These are phyloP conservation scores for Phalanger gymnotis DNA, from an alignment of 2,797 vertebrate genomes.

Conservation along the genomic window DNA sequence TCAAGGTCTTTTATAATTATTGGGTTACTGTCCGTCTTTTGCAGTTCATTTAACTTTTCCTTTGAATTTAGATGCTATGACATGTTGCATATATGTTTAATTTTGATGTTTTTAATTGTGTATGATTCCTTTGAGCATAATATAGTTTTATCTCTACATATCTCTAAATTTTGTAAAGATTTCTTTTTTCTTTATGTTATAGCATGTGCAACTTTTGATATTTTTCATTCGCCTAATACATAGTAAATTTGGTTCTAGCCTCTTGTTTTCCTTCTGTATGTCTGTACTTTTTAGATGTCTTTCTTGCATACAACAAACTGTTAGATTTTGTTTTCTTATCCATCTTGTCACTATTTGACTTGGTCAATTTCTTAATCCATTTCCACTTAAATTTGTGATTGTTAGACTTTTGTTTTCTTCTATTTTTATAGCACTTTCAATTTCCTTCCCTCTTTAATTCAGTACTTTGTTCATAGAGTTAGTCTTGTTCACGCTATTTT, in stretches of 20 bases:
- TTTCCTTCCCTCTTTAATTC: background rate
- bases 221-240: background rate
- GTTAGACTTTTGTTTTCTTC: background rate
- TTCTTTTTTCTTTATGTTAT: background rate
- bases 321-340: background rate
- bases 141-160: background rate
- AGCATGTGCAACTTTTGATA: background rate
- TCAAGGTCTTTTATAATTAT: background rate
- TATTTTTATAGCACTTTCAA: background rate
- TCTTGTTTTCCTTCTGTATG: background rate
- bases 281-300: background rate
- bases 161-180: background rate
- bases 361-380: background rate
- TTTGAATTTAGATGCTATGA: background rate
- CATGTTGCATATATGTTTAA: background rate
- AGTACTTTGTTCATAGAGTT: background rate
- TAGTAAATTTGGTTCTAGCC: background rate
- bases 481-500: background rate
- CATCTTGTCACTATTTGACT: background rate
- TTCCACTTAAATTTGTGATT: background rate
- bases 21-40: background rate
- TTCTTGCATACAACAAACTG: background rate
- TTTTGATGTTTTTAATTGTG: background rate
- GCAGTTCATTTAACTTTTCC: background rate
- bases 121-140: background rate